These are phyloP conservation scores for Reticulitermes lucifugus DNA, from an alignment of 2,888 invertebrate genomes.

Conservation along the genomic window DNA sequence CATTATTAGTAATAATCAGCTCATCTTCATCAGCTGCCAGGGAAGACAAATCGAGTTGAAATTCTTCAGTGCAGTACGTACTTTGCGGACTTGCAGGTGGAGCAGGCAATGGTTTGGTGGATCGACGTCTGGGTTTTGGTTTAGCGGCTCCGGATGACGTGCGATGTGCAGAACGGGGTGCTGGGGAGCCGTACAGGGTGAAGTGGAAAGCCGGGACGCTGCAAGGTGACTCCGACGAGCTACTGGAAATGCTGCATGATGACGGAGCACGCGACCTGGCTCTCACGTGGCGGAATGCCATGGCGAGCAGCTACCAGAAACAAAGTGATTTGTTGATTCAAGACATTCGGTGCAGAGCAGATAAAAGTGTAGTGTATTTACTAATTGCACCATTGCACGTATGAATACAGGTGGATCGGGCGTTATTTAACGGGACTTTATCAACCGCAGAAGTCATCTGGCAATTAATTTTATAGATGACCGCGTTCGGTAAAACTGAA, in stretches of 20 bases:
- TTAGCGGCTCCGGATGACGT: conserved; percentile 6
- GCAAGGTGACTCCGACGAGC: not conserved
- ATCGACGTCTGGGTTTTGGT: not conserved
- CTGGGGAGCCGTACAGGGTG: conserved; percentile 53
- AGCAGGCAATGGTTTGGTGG: conserved; percentile 12
- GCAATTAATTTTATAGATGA: too few species aligned
- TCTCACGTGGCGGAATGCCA: not conserved
- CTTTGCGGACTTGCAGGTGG: conserved; percentile 27
- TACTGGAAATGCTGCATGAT: conserved; percentile 4
- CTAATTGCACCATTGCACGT: not conserved
- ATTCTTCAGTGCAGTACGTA: not conserved
- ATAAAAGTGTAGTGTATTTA: not conserved
- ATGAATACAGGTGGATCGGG: not conserved
- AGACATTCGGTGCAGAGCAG: not conserved
- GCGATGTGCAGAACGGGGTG: conserved; percentile 48
- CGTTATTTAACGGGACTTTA: too few species aligned
- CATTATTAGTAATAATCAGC: not conserved
- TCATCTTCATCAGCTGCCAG: not conserved
- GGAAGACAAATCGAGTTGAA: conserved; percentile 1
- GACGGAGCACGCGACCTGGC: not conserved
- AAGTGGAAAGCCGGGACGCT: conserved; percentile 46
- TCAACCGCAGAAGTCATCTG: too few species aligned
- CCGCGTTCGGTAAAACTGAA: too few species aligned
- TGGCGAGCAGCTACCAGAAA: not conserved
- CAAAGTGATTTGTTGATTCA: not conserved